A percentile compares a stretch with the other conserved stretches of the same genome.
Evolutionary conservation across 2,888 invertebrate genomes (phyloP).

Genomic region (Lepetodrilus schrolli): DNA sequence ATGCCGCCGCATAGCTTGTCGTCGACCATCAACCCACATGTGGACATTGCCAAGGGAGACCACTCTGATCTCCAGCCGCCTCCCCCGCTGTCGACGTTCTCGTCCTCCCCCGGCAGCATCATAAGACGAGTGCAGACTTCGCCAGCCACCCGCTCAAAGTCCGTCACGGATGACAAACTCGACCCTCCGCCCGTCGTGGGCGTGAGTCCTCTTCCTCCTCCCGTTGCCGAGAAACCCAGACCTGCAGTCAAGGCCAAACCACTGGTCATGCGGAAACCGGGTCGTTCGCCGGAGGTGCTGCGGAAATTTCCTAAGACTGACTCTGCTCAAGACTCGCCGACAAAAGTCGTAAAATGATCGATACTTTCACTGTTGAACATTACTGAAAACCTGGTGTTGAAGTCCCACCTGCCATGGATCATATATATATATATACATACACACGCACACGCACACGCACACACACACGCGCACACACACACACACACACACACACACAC

Average conservation of each 20-base stretch:
- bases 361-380: no score
- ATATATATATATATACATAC: no score
- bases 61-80: not conserved
- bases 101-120: conserved; percentile 20
- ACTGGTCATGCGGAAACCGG: conserved; percentile 82
- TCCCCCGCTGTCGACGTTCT: conserved; percentile 35
- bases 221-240: conserved; percentile 70
- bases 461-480: no score
- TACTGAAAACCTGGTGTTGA: no score
- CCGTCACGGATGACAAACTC: not conserved
- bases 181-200: not conserved
- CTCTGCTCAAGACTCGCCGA: conserved; percentile 36
- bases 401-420: no score
- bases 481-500: no score
- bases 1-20: conserved; percentile 55
- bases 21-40: not conserved
- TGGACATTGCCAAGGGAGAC: not conserved
- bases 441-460: no score
- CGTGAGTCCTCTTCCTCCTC: conserved; percentile 28
- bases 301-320: conserved; percentile 48
- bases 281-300: conserved; percentile 50
- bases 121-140: conserved; percentile 40
- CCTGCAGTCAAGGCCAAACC: conserved; percentile 82
- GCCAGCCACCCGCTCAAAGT: conserved; percentile 29
- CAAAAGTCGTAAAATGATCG: no score